A percentile compares a stretch with the other conserved stretches of the same genome.
Conservation (phyloP, 2,888 invertebrate species). For the Ormyrus nitidulus region DNA sequence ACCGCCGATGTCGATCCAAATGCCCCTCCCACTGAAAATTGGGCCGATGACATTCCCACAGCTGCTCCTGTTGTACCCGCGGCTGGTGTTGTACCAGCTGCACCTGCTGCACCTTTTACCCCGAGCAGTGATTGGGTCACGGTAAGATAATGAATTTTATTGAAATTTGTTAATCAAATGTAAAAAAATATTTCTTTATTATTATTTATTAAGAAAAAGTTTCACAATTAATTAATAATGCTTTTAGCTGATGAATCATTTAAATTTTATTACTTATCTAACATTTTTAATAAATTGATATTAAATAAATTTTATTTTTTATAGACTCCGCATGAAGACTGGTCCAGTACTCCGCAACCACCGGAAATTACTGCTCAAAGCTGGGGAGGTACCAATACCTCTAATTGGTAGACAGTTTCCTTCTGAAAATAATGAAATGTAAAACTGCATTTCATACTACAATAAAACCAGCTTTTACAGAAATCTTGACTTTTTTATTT, state of each 20-base stretch:
- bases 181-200: slow-evolving; percentile 1
- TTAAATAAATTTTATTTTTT: neutral
- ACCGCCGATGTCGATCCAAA: slow-evolving; percentile 74
- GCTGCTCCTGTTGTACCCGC: slow-evolving; percentile 70
- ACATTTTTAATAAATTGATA: neutral
- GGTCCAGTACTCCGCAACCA: slow-evolving; percentile 76
- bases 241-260: neutral
- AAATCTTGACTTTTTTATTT: slow-evolving; percentile 2
- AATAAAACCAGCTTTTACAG: slow-evolving; percentile 62
- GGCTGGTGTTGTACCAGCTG: slow-evolving; percentile 67
- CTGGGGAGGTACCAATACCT: slow-evolving; percentile 80
- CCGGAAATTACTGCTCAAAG: slow-evolving; percentile 72
- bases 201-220: neutral
- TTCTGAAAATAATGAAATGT: slow-evolving; percentile 51
- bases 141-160: slow-evolving; percentile 60
- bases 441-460: slow-evolving; percentile 61
- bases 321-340: slow-evolving; percentile 78
- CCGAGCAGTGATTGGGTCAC: slow-evolving; percentile 74
- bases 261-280: neutral
- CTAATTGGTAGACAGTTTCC: slow-evolving; percentile 70
- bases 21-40: slow-evolving; percentile 72
- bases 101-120: slow-evolving; percentile 65
- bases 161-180: neutral
- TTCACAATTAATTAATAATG: neutral
- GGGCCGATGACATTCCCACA: slow-evolving; percentile 77